Evolutionary conservation across 2,113 vertebrate species (phyloP), one percentile per base, ranked within the genome.

Genomic region (Tiliqua scincoides): DNA sequence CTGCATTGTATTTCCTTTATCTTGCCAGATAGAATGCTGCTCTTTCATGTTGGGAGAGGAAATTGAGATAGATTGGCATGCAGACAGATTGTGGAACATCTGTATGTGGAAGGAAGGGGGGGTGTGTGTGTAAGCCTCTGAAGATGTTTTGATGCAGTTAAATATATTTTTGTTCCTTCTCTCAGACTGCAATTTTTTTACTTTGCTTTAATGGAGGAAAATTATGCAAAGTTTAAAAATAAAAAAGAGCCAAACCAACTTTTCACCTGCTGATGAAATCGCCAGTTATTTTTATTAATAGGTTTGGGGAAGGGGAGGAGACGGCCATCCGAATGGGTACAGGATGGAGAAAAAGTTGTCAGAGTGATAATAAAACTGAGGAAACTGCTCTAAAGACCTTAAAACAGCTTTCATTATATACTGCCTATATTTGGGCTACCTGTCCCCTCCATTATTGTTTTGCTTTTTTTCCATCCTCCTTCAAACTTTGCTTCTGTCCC

Each of bases 1-100:
- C 35, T 59, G 84, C 59, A 85, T 85, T 70, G 65, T 78, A 79
- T 85, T 85, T 85, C 84, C 76, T 85, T 85, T 79, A 85, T 85
- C 84, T 71, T 85, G 75, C 84, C 75, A 59, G 75, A 78, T 85
- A 85, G 59, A 85, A 79, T 79, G 63, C 76, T 79, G 84, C 75
- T 85, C 67, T 85, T 85, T 85, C 79, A 20, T 3, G 85, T 81
- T 32, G 76, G 83, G 82, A 18, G 78, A 88, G 23, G 1, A 80
- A 65, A 71, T 62, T 79, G 40, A 17, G 23, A 68, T 32, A 2
- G 3, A 61, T 62, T 59, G 20, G 8, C 23, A 85, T 74, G 70
- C 43, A 87, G 70, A 80, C 84, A 61, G 6, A 68, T 68, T 68
- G 23, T 54, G 77, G 83, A n/a, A 59, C 81, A 82, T 82, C 63